Conservation (phyloP, 2,113 vertebrate genomes). For the Barbus barbus region DNA sequence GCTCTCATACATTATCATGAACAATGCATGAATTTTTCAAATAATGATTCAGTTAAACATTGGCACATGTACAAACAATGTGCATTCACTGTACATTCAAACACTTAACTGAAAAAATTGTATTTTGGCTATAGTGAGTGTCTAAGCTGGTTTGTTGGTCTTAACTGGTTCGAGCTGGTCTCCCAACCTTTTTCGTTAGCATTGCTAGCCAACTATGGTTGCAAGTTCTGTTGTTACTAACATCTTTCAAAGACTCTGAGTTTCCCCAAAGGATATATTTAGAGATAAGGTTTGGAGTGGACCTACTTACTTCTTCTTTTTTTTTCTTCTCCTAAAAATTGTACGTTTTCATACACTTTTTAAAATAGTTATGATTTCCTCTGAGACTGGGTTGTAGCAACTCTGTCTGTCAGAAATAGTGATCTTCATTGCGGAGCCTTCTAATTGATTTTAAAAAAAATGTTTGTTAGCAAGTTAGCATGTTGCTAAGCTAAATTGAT, state of each 20-base stretch:
- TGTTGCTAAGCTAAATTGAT: not conserved
- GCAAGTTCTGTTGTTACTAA: too few species aligned
- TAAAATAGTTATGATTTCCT: not conserved
- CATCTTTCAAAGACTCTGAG: too few species aligned
- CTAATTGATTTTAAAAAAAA: not conserved
- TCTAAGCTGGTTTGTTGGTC: too few species aligned
- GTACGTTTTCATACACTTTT: not conserved
- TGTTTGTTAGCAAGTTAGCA: not conserved
- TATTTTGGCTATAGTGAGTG: too few species aligned
- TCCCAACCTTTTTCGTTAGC: too few species aligned
- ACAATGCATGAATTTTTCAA: not conserved
- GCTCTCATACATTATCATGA: not conserved
- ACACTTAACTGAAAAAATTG: too few species aligned
- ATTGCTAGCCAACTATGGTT: too few species aligned
- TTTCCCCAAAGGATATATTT: not conserved
- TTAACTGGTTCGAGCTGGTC: too few species aligned
- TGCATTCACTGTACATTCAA: too few species aligned
- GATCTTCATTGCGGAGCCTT: not conserved
- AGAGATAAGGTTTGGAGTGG: not conserved
- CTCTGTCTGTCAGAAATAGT: not conserved
- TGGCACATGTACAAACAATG: too few species aligned
- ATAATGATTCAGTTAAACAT: not conserved
- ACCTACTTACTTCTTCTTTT: not conserved
- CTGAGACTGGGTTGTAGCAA: not conserved
- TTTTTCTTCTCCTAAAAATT: not conserved